Base-by-base conservation (phyloP, 2,113 vertebrate genomes). In the Ovis canadensis region DNA sequence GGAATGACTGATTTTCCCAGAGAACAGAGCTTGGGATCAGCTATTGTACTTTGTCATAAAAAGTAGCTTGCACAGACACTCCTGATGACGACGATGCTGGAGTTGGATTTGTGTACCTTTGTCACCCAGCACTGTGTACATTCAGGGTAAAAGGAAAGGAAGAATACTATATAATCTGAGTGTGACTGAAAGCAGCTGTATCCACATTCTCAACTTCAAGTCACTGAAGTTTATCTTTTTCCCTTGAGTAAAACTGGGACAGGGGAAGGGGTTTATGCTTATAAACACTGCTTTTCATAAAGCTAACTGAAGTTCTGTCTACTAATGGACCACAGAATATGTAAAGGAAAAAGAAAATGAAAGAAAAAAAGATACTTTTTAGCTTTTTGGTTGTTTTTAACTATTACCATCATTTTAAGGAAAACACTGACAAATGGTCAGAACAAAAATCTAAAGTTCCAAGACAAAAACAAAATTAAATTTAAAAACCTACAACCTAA, bases 181-280 rank as follows among this genome's bases (percentile, higher is more conserved):
- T 98, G 98, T 99, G 98, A 98, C 98, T 98, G 98, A 98, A 97
- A 99, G 98, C 98, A 98, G 96, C 96, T 98, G 97, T 97, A 89
- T 98, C 98, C 94, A 98, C 97, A 98, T 98, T 99, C 98, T 99
- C 98, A 97, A 97, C 97, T 98, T 98, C 94, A 91, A 98, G 95
- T 96, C 96, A 96, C 95, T 98, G 93, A 98, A 98, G 89, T 98
- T 98, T 98, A 94, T 91, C 84, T 98, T 98, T 78, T 98, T 95
- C 52, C 96, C 95, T 84, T 60, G 77, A 94, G 92, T 74, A 64
- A 97, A 98, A 54, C 14, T 59, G 55, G 55, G 36, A 29, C 5
- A 48, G 23, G 2, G 8, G 13, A 10, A 54, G 88, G 91, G 92
- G 97, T 36, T 36, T 36, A 36, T 36, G 36, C 36, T 36, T 36